Evolutionary conservation across 1,140 invertebrate genomes (phyloP), one percentile per base, ranked within the genome.

Genomic region (Wiebesia pumilae): DNA sequence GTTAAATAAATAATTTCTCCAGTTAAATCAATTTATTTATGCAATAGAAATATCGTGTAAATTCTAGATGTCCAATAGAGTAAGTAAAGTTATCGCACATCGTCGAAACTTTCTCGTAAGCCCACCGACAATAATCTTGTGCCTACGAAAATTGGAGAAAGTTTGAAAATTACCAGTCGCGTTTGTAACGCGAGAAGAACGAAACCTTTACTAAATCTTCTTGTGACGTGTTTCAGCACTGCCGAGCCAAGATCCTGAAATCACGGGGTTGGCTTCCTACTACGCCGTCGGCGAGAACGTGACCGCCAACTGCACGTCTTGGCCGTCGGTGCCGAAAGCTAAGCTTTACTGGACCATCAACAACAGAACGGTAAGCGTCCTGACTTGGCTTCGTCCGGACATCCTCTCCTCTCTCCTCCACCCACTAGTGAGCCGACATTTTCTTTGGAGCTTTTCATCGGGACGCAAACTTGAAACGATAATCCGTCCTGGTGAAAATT

Each of bases 271-370:
- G 65, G 86, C 88, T 33, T 81, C 86, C 27, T 88, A 90, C 65
- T 93, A 93, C 79, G 88, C 91, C n/a, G 82, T 92, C 35, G 92
- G 92, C 27, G 92, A 93, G 38, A 92, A 91, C 85, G 88, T 94
- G 24, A 91, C 90, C 47, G 93, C 92, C 51, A 94, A 93, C 87
- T 94, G 93, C 88, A 91, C 90, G 7, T 88, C 92, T 14, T 90
- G 88, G 89, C 91, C 91, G 9, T 93, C 91, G 21, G 87, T 93
- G 75, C 93, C 93, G 16, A 91, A 90, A 47, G 93, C 93, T 27
- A 90, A 88, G 75, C 88, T 94, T 33, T 88, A 90, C 16, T 94
- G 93, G 93, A 91, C 89, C 79, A 91, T 94, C 85, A 94, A 94
- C 89, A 92, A 90, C 67, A 89, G 91, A 88, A 81, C 90, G 91